These are phyloP conservation scores for Oceanites oceanicus DNA, from an alignment of 2,113 vertebrate genomes.

Conservation along the genomic window DNA sequence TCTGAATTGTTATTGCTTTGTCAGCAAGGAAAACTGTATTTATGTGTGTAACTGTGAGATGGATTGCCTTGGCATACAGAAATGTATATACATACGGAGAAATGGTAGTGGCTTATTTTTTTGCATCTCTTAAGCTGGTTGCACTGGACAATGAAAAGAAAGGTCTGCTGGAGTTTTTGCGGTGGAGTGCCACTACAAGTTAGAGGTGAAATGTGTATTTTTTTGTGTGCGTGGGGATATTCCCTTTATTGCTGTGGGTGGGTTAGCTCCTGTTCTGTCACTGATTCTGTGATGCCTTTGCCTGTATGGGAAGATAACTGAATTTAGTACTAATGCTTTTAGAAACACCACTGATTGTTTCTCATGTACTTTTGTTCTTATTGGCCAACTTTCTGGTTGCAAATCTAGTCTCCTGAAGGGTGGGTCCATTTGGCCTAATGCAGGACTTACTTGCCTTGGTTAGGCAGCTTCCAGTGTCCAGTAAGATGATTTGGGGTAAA, in stretches of 20 bases:
- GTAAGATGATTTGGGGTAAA: background rate
- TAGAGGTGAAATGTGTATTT: background rate
- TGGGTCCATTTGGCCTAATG: background rate
- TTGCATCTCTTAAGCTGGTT: background rate
- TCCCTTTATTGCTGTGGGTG: background rate
- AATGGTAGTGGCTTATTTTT: background rate
- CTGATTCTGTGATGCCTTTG: background rate
- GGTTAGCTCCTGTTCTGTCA: background rate
- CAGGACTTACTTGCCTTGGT: background rate
- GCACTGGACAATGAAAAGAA: background rate
- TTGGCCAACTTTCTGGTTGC: background rate
- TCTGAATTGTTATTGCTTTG: background rate
- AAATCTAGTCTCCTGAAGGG: background rate
- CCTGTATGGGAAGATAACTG: background rate
- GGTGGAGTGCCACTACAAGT: background rate
- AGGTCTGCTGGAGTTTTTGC: background rate
- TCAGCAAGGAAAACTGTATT: background rate
- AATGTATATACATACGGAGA: background rate
- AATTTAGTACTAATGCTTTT: background rate
- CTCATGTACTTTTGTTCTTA: background rate
- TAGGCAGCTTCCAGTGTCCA: background rate
- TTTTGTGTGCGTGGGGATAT: background rate
- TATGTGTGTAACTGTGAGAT: background rate
- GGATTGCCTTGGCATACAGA: background rate
- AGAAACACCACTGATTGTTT: background rate